phyloP scores from a whole-genome alignment of 2,888 invertebrate genomes.

The Mycogona germanica region DNA sequence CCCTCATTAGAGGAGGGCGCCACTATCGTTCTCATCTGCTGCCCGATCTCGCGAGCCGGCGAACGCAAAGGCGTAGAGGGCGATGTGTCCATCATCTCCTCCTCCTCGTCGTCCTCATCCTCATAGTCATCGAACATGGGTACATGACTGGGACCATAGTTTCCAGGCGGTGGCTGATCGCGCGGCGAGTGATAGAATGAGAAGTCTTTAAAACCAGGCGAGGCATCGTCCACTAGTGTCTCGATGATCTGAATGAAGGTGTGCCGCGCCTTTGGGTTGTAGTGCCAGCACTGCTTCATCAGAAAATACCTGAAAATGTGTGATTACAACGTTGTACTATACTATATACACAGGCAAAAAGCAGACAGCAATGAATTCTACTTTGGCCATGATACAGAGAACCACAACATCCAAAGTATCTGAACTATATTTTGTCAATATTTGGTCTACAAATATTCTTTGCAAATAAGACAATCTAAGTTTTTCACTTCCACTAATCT shows the following conservation, averaged over 20 bases:
- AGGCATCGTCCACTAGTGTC: constrained; percentile 52
- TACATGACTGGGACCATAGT: constrained; percentile 17
- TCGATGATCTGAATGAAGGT: constrained; percentile 58
- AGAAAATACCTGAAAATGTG: constrained; percentile 49
- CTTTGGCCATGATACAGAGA: no score
- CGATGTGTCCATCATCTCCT: constrained; percentile 15
- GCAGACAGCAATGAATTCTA: no score
- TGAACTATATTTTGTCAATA: no score
- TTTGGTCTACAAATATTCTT: no score
- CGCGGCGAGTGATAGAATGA: constrained; percentile 49
- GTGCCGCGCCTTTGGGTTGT: constrained; percentile 63
- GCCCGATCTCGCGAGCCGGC: background rate
- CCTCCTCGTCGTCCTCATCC: constrained; percentile 19
- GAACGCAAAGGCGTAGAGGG: constrained; percentile 23
- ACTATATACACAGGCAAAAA: background rate
- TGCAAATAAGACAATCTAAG: no score
- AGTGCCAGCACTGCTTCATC: constrained; percentile 89
- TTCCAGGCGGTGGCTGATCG: no score
- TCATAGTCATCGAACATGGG: constrained; percentile 7
- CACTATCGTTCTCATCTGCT: background rate
- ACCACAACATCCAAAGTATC: no score
- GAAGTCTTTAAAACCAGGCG: constrained; percentile 46
- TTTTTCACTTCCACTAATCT: no score
- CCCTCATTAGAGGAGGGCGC: constrained; percentile 1
- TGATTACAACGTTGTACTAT: background rate